These are phyloP conservation scores for Diarsia rubi DNA, from an alignment of 2,888 invertebrate species.

Conservation along the genomic window DNA sequence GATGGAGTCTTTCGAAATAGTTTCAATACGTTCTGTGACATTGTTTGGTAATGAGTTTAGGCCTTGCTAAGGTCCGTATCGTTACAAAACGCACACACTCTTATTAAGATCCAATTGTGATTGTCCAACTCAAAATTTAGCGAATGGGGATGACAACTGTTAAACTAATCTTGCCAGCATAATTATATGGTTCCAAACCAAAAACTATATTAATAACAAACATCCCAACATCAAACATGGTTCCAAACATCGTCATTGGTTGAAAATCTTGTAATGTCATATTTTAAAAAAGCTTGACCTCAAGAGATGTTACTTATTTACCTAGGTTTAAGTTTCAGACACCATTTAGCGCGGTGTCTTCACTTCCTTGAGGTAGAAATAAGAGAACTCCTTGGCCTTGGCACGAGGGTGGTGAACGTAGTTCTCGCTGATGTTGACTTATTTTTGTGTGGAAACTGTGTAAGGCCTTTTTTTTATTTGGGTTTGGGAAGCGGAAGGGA, in stretches of 20 bases:
- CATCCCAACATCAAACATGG: too few species aligned
- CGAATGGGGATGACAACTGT: background rate
- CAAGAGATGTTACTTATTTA: background rate
- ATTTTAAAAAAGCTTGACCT: background rate
- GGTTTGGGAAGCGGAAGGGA: too few species aligned
- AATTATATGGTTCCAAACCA: too few species aligned
- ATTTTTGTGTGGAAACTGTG: background rate
- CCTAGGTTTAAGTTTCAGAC: background rate
- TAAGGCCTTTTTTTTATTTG: too few species aligned
- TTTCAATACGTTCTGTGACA: background rate
- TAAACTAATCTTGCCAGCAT: too few species aligned
- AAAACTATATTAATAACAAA: too few species aligned
- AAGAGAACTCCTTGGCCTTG: too few species aligned
- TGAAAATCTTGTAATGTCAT: too few species aligned
- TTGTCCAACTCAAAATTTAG: background rate
- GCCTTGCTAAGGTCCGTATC: background rate
- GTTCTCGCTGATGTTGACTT: background rate
- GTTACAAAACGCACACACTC: background rate
- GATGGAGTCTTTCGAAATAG: background rate
- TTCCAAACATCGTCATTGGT: too few species aligned
- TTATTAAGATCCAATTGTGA: background rate
- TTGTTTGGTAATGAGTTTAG: background rate
- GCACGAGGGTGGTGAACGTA: too few species aligned
- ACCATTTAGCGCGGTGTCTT: too few species aligned
- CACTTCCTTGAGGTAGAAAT: background rate